Evolutionary conservation across 2,113 vertebrate genomes (phyloP).

Genomic region (Oreochromis niloticus): DNA sequence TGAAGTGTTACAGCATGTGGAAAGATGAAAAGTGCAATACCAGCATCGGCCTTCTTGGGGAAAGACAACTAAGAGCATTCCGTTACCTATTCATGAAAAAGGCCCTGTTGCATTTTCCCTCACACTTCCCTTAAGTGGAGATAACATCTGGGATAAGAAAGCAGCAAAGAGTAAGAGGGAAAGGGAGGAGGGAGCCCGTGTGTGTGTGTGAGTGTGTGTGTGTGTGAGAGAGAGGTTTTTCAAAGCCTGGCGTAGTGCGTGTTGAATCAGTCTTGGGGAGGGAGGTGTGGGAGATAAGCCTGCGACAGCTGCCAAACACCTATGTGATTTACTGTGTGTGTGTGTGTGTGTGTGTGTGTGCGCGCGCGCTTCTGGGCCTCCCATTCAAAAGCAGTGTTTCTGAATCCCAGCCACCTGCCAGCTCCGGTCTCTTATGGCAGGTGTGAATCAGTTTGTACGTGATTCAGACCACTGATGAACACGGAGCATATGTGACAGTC

Average conservation of each 20-base stretch:
- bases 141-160: conserved; percentile 65
- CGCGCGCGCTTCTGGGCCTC: conserved; percentile 1
- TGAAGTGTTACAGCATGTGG: neutral
- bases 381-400: conserved; percentile 33
- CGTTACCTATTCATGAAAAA: conserved; percentile 21
- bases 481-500: conserved; percentile 45
- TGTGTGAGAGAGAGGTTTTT: conserved; percentile 10
- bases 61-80: conserved; percentile 22
- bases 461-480: conserved; percentile 40
- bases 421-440: conserved; percentile 42
- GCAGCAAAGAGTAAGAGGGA: conserved; percentile 28
- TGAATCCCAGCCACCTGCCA: conserved; percentile 62
- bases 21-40: conserved; percentile 21
- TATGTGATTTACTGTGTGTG: conserved; percentile 26
- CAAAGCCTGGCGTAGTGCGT: conserved; percentile 36
- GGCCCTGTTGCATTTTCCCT: conserved; percentile 24
- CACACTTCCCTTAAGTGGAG: conserved; percentile 59
- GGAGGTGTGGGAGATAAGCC: conserved; percentile 61
- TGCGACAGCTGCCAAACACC: conserved; percentile 71
- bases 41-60: conserved; percentile 11
- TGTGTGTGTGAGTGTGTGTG: conserved; percentile 5
- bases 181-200: neutral
- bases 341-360: conserved; percentile 13
- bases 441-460: conserved; percentile 45
- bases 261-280: conserved; percentile 46